Conservation (phyloP, 2,113 vertebrate genomes). For the Alexandromys fortis region DNA sequence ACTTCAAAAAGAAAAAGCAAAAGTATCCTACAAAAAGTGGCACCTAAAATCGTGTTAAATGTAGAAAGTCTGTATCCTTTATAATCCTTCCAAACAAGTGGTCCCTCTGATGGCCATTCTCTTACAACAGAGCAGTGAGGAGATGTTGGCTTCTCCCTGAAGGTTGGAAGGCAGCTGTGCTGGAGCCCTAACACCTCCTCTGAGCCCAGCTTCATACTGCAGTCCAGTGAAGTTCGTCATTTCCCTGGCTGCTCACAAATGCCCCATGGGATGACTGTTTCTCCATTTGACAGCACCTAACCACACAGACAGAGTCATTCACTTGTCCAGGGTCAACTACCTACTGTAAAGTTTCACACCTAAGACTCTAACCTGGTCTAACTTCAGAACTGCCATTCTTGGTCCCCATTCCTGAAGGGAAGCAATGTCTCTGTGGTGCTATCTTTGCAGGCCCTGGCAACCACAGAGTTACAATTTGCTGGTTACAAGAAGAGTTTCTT, state of each 20-base stretch:
- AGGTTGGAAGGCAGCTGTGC: neutral
- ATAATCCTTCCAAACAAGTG: neutral
- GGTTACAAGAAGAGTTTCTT: constrained; percentile 2
- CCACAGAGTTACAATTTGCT: neutral
- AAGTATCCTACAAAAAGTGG: neutral
- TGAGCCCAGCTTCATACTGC: neutral
- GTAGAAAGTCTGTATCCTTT: neutral
- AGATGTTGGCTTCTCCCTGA: neutral
- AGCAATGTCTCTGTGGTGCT: neutral
- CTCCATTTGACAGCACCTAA: neutral
- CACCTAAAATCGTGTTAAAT: neutral
- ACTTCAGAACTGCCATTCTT: neutral
- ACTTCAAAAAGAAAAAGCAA: neutral
- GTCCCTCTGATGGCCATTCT: neutral
- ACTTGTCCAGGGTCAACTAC: neutral
- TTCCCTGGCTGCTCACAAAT: neutral
- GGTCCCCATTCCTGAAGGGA: neutral
- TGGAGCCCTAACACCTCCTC: neutral
- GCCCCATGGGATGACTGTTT: neutral
- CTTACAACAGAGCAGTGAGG: neutral
- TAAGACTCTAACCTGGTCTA: neutral
- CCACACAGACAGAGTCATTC: neutral
- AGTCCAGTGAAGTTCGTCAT: neutral
- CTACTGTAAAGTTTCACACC: neutral
- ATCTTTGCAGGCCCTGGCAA: neutral